Base-by-base conservation (phyloP, 30 jellyfish, hydroid and myxozoan genomes). In the Chrysaora quinquecirrha region DNA sequence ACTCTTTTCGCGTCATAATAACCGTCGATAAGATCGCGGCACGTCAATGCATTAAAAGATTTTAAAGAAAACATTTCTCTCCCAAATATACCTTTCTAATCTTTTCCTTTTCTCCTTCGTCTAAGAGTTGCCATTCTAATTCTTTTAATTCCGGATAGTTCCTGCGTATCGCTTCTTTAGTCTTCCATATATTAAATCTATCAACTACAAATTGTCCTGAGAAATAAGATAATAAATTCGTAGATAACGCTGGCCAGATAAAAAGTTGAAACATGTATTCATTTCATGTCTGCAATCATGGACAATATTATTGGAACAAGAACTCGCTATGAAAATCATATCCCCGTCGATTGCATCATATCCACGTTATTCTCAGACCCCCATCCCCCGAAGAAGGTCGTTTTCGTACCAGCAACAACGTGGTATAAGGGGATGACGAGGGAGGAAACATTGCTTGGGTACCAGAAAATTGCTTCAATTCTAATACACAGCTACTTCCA, bases 121-220 rank as follows among this genome's bases (percentile, higher is more conserved):
- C 71, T 78, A 82, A 20, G 1, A 73, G 85, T 19, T 46, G 61
- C 92, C 92, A 82, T 38, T 82, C 92, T 32, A 82, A 49, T 52
- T 82, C 85, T 1, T 25, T 47, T 16, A 82, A 60, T 58, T 82
- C 86, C 0, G 92, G 92, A 24, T 82, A 82, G 7, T 70, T 50
- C 71, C 60, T 22, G 43, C 20, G 28, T 22, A 82, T 34, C 19
- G 80, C 78, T 52, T 70, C 54, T 33, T 82, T 61, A 23, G 52
- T 4, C 7, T 75, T 71, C 92, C 92, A 82, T 4, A 30, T 47
- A 20, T 50, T 38, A 30, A 68, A 20, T 38, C 10, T 69, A 30
- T 82, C 92, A 82, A 2, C 23, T 3, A 34, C 34, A 58, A 82
- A 74, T 38, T 82, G 92, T 11, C 92, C 92, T 82, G 31, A 14